Conservation (phyloP, 30 jellyfish, hydroid and myxozoan genomes). For the Haliclystus octoradiatus region DNA sequence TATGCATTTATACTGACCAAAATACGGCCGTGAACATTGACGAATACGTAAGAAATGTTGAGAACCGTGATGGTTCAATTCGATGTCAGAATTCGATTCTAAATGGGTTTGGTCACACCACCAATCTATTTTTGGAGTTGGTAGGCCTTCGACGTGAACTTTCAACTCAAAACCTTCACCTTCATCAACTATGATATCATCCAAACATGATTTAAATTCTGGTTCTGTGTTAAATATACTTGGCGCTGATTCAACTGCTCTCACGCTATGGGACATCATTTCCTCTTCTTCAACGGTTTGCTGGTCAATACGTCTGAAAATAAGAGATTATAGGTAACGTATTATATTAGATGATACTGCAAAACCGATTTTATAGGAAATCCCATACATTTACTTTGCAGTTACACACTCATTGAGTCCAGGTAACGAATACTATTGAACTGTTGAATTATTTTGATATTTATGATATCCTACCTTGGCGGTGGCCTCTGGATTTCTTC, state of each 20-base stretch:
- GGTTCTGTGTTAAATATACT: neutral
- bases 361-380: too few species aligned
- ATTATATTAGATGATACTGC: too few species aligned
- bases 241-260: neutral
- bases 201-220: neutral
- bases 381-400: too few species aligned
- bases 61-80: neutral
- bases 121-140: neutral
- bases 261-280: neutral
- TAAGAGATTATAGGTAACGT: too few species aligned
- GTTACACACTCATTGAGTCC: too few species aligned
- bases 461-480: too few species aligned
- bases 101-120: neutral
- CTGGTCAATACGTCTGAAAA: too few species aligned
- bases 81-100: neutral
- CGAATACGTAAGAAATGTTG: neutral
- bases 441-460: too few species aligned
- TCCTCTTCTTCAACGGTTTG: neutral
- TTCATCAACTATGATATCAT: neutral
- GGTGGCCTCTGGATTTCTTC: too few species aligned
- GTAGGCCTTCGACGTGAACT: neutral
- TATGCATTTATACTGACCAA: conserved; percentile 50
- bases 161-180: neutral
- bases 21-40: neutral
- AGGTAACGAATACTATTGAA: too few species aligned